phyloP scores from a whole-genome alignment of 2,797 vertebrate species.

The Myotis daubentonii region DNA sequence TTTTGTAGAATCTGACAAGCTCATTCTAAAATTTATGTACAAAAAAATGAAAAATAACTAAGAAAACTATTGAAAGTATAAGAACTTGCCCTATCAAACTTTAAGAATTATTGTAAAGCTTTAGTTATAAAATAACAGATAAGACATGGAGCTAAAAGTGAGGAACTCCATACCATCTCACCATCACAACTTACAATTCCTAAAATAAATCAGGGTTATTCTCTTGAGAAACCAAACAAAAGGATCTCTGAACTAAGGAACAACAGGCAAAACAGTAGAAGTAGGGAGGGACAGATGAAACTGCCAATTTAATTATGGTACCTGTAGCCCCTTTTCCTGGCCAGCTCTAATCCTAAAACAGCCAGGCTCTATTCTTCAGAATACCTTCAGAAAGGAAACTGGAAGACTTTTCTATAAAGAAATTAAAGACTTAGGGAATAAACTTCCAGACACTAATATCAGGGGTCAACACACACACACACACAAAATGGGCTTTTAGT shows the following conservation, averaged over 20 bases:
- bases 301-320: neutral
- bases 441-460: neutral
- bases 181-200: neutral
- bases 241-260: neutral
- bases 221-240: neutral
- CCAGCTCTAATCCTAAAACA: slow-evolving; percentile 2
- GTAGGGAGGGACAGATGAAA: neutral
- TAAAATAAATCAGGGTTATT: neutral
- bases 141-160: neutral
- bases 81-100: neutral
- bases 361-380: neutral
- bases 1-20: neutral
- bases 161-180: neutral
- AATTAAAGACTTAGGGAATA: neutral
- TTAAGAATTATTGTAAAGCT: neutral
- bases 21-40: slow-evolving; percentile 1
- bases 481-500: neutral
- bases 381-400: neutral
- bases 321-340: neutral
- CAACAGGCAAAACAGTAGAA: neutral
- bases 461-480: too few species aligned
- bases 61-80: neutral
- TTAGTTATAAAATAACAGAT: neutral
- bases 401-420: neutral
- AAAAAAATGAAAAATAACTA: neutral